These are phyloP conservation scores for Galago senegalensis DNA, from an alignment of 2,797 vertebrate species.

Conservation along the genomic window DNA sequence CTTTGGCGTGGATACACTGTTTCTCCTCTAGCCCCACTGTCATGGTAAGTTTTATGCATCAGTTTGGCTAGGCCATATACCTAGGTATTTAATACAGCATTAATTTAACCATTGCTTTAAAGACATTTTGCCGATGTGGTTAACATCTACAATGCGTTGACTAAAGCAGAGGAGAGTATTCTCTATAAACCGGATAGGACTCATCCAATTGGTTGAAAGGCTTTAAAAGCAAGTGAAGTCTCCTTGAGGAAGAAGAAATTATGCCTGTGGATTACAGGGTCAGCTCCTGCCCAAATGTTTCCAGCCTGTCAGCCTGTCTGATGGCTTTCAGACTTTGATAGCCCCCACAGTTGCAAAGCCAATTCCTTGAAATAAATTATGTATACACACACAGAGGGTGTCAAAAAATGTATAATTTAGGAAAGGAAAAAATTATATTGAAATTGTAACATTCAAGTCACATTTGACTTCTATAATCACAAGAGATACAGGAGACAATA, in stretches of 20 bases:
- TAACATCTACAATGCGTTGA: neutral
- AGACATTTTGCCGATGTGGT: neutral
- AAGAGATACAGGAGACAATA: no score
- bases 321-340: neutral
- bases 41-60: neutral
- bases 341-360: neutral
- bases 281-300: neutral
- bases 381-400: neutral
- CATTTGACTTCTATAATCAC: no score
- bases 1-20: neutral
- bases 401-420: no score
- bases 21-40: neutral
- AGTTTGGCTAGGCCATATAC: neutral
- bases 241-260: conserved; percentile 14
- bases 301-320: neutral
- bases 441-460: no score
- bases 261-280: neutral
- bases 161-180: conserved; percentile 25
- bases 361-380: neutral
- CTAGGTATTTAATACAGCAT: neutral
- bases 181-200: neutral
- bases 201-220: conserved; percentile 32
- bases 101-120: neutral
- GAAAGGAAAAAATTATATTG: no score
- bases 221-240: conserved; percentile 34